Conservation (phyloP, 1,140 invertebrate genomes). For the Brachionus manjavacas region DNA sequence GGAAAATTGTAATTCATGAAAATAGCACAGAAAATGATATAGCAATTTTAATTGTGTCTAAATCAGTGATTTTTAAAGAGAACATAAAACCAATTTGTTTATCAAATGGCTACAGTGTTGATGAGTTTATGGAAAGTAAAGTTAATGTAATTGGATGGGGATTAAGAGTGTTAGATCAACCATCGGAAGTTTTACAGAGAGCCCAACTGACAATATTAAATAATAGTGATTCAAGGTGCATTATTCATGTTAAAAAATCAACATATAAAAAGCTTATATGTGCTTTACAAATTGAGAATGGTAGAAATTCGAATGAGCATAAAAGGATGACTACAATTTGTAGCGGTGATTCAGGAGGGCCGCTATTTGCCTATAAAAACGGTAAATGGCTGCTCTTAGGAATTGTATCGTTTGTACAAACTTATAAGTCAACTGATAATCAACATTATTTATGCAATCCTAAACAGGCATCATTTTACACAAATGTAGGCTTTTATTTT, state of each 20-base stretch:
- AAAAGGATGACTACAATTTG: neutral
- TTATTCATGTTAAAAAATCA: neutral
- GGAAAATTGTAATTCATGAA: conserved; percentile 28
- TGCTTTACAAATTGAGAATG: neutral
- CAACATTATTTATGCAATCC: neutral
- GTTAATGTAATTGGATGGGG: conserved; percentile 27
- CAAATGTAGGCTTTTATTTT: conserved; percentile 1
- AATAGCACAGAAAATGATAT: conserved; percentile 18
- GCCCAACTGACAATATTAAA: neutral
- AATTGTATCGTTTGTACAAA: conserved; percentile 5
- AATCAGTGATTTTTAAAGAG: neutral
- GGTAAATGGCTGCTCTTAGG: conserved; percentile 1
- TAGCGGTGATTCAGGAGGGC: conserved; percentile 34
- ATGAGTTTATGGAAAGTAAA: neutral
- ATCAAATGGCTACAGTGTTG: neutral
- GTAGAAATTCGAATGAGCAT: neutral
- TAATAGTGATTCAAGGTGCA: neutral
- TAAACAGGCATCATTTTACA: neutral
- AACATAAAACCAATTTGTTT: conserved; percentile 15
- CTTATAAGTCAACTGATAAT: neutral
- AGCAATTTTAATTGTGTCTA: neutral
- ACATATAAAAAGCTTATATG: neutral
- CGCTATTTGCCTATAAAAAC: neutral
- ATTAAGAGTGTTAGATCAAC: neutral
- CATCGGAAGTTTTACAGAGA: neutral